A percentile compares a stretch with the other conserved stretches of the same genome.
These are phyloP conservation scores for Alca torda DNA, from an alignment of 2,797 vertebrate genomes.

Conservation along the genomic window DNA sequence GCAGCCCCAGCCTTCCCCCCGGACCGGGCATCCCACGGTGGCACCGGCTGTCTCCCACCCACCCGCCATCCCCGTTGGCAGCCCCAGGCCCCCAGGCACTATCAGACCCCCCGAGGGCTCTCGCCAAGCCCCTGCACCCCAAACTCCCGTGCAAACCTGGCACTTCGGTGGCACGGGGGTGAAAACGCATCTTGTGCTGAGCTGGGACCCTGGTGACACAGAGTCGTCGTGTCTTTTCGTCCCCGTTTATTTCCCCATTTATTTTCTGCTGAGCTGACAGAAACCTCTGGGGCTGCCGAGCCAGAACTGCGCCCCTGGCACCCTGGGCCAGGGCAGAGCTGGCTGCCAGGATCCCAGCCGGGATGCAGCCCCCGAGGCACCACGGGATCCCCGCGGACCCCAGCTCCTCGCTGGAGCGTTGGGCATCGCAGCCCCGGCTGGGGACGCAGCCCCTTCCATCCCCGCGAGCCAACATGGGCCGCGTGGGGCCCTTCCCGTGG, in stretches of 20 bases:
- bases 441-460: not conserved
- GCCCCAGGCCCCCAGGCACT: not conserved
- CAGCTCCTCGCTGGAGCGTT: not conserved
- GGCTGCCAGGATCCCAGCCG: fast-evolving
- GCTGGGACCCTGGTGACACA: fast-evolving
- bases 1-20: not conserved
- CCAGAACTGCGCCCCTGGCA: not conserved
- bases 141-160: not conserved
- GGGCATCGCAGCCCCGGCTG: not conserved
- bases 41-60: not conserved
- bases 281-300: not conserved
- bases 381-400: not conserved
- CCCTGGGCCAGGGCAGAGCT: not conserved
- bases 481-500: fast-evolving
- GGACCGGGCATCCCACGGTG: fast-evolving
- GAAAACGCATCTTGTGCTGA: fast-evolving
- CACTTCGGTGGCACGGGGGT: fast-evolving
- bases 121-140: not conserved
- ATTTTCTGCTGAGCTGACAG: not conserved
- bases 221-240: not conserved
- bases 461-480: fast-evolving
- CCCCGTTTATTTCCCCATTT: not conserved
- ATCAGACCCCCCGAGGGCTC: not conserved
- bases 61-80: fast-evolving
- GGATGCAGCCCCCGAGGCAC: not conserved